Percentiles rank a stretch among this genome's conserved stretches.
Conservation (phyloP, 2,888 invertebrate species). For the Nomada hirtipes region DNA sequence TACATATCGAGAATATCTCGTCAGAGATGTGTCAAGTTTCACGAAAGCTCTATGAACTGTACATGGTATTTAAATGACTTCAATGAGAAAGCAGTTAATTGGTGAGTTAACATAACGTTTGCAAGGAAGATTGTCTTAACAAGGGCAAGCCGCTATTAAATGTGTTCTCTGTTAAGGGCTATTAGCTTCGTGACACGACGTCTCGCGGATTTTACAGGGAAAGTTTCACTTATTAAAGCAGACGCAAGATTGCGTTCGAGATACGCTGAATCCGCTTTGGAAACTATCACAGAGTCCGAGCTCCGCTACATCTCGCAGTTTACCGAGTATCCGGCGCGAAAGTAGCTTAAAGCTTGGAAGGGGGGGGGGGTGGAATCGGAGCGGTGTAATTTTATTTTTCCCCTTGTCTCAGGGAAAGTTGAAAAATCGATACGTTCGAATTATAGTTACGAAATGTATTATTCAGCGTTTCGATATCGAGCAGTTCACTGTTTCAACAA, state of each 20-base stretch:
- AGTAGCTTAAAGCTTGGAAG: constrained; percentile 1
- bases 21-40: neutral
- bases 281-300: neutral
- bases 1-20: neutral
- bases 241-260: constrained; percentile 29
- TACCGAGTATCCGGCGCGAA: constrained; percentile 10
- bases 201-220: neutral
- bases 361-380: neutral
- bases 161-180: constrained; percentile 37
- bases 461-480: neutral
- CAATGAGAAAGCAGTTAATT: constrained; percentile 22
- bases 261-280: constrained; percentile 31
- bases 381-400: constrained; percentile 9
- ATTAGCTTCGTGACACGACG: constrained; percentile 1
- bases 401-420: neutral
- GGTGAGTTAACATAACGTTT: constrained; percentile 12
- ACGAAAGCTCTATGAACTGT: neutral
- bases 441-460: neutral
- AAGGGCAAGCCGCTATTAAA: constrained; percentile 12
- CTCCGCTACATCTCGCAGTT: constrained; percentile 5
- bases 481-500: neutral
- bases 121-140: constrained; percentile 13
- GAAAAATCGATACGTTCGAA: neutral
- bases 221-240: constrained; percentile 36
- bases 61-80: neutral